These are phyloP conservation scores for Hemichromis elongatus DNA, from an alignment of 2,113 vertebrate genomes.

Conservation along the genomic window DNA sequence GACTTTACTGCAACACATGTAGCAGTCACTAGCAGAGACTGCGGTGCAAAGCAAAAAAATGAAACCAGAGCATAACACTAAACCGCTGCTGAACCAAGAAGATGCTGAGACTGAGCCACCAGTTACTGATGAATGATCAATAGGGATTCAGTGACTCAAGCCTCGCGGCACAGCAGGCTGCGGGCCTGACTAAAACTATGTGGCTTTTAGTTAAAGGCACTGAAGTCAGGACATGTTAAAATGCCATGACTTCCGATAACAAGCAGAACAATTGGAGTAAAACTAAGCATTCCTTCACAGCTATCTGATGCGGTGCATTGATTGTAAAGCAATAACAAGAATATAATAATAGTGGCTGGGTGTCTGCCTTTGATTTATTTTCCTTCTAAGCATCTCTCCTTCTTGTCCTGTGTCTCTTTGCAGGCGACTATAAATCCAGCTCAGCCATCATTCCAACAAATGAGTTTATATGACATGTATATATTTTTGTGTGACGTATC, in stretches of 20 bases:
- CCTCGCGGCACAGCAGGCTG: constrained; percentile 10
- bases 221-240: neutral
- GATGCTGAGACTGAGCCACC: neutral
- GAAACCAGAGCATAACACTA: neutral
- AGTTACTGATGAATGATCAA: constrained; percentile 33
- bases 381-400: neutral
- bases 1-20: neutral
- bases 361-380: neutral
- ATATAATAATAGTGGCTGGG: neutral
- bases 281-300: neutral
- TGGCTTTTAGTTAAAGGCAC: neutral
- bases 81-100: constrained; percentile 3
- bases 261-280: neutral
- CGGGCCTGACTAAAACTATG: neutral
- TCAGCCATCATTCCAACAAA: constrained; percentile 20
- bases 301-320: neutral
- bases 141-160: constrained; percentile 13
- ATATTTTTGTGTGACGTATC: constrained; percentile 48
- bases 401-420: neutral
- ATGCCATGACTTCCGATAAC: neutral
- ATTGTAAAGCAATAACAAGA: neutral
- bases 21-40: neutral
- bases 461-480: constrained; percentile 64
- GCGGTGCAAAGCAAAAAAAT: neutral
- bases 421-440: constrained; percentile 35